Conservation (phyloP, 2,113 vertebrate species). For the Pygoscelis antarcticus region DNA sequence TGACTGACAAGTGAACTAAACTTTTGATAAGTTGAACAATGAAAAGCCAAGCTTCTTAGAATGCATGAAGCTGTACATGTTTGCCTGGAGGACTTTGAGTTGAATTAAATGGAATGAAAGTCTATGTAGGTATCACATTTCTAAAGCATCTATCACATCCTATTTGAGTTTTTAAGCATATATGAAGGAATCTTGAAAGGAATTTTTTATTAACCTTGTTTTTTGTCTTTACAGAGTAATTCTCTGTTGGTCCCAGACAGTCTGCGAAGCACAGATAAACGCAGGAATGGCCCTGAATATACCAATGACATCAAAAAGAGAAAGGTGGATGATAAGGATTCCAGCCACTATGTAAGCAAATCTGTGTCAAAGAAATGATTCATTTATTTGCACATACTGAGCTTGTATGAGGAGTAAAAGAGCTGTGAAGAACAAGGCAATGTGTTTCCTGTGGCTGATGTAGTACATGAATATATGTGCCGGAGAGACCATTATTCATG, state of each 20-base stretch:
- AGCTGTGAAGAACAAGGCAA: not conserved
- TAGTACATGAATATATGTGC: not conserved
- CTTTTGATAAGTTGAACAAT: not conserved
- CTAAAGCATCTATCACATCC: not conserved
- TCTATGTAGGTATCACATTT: not conserved
- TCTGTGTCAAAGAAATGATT: conserved; percentile 13
- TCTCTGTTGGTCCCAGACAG: conserved; percentile 81
- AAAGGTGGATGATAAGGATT: conserved; percentile 88
- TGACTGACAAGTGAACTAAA: conserved; percentile 23
- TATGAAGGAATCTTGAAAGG: not conserved
- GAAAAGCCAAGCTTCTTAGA: conserved; percentile 20
- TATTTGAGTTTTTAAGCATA: conserved; percentile 12
- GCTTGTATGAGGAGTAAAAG: not conserved
- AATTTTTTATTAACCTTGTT: conserved; percentile 42
- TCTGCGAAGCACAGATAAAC: conserved; percentile 83
- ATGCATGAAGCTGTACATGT: not conserved
- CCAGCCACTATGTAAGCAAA: conserved; percentile 85
- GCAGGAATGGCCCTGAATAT: conserved; percentile 85
- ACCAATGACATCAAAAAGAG: conserved; percentile 85
- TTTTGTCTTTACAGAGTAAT: conserved; percentile 82
- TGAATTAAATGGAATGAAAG: conserved; percentile 36
- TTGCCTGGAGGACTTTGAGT: conserved; percentile 16
- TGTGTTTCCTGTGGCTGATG: not conserved
- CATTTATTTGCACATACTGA: conserved; percentile 28
- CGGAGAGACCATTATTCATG: not conserved